A percentile compares a stretch with the other conserved stretches of the same genome.
These are phyloP conservation scores for Drosophila paranaensis DNA, from an alignment of 2,888 invertebrate genomes.

Conservation along the genomic window DNA sequence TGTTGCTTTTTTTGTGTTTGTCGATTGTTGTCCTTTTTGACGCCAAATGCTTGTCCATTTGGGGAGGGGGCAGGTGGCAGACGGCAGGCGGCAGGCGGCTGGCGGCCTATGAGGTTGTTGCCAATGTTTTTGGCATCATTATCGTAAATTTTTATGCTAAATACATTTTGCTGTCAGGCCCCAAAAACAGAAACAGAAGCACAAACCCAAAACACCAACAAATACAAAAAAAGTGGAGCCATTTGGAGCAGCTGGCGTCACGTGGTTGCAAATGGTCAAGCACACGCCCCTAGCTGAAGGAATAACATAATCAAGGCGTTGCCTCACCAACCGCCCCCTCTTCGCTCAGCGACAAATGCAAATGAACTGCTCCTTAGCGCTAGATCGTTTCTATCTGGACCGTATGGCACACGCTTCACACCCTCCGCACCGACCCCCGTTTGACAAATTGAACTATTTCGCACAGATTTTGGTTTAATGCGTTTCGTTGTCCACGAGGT, in stretches of 20 bases:
- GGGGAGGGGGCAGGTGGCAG: slow-evolving; percentile 15
- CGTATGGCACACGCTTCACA: slow-evolving; percentile 26
- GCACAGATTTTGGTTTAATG: slow-evolving; percentile 49
- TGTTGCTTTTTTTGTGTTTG: slow-evolving; percentile 6
- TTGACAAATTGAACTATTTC: slow-evolving; percentile 71
- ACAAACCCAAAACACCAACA: slow-evolving; percentile 25
- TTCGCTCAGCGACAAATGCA: slow-evolving; percentile 41
- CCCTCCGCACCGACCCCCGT: background rate
- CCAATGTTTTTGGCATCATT: slow-evolving; percentile 67
- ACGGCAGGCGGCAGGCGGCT: slow-evolving; percentile 28
- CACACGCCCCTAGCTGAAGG: slow-evolving; percentile 25
- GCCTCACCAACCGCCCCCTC: background rate
- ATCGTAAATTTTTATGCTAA: slow-evolving; percentile 84
- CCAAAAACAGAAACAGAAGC: slow-evolving; percentile 35
- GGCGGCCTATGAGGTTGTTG: slow-evolving; percentile 51
- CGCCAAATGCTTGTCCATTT: slow-evolving; percentile 58
- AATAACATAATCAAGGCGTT: slow-evolving; percentile 60
- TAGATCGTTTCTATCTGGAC: slow-evolving; percentile 33
- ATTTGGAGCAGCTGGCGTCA: slow-evolving; percentile 73
- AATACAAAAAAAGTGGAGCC: slow-evolving; percentile 36
- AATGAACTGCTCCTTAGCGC: slow-evolving; percentile 55
- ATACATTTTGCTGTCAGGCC: slow-evolving; percentile 77
- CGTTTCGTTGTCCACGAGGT: slow-evolving; percentile 2
- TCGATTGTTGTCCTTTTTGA: slow-evolving; percentile 34
- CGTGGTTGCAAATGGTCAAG: slow-evolving; percentile 58